A percentile compares a stretch with the other conserved stretches of the same genome.
Conservation (phyloP, 2,113 vertebrate genomes). For the Nibea coibor region DNA sequence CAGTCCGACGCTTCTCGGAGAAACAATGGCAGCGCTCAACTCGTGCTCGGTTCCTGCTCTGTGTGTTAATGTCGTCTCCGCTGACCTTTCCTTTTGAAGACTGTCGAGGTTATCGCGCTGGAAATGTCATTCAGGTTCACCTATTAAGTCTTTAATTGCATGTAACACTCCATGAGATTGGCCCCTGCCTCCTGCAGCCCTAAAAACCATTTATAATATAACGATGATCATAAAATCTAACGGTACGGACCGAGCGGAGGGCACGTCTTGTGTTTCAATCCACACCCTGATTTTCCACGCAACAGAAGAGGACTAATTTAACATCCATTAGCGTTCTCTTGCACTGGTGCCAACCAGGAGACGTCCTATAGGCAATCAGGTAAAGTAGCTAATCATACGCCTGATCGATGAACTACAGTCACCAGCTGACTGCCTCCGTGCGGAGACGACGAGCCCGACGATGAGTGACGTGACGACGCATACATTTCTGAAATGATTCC, state of each 20-base stretch:
- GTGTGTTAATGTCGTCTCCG: neutral
- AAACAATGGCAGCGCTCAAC: neutral
- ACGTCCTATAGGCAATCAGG: slow-evolving; percentile 24
- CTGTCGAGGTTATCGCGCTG: slow-evolving; percentile 20
- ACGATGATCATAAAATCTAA: slow-evolving; percentile 47
- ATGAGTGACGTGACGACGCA: neutral
- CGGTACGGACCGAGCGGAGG: neutral
- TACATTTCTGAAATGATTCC: neutral
- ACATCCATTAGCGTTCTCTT: slow-evolving; percentile 40
- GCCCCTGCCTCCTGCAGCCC: neutral
- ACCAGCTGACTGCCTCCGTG: neutral
- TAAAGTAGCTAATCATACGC: slow-evolving; percentile 38
- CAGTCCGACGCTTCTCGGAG: neutral
- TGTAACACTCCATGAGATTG: slow-evolving; percentile 5
- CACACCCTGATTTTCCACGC: slow-evolving; percentile 15
- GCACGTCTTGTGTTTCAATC: slow-evolving; percentile 26
- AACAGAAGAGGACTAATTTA: slow-evolving; percentile 15
- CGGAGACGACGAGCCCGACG: neutral
- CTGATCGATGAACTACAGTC: slow-evolving; percentile 29
- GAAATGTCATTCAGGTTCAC: slow-evolving; percentile 32
- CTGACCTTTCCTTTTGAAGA: slow-evolving; percentile 39
- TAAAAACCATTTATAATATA: slow-evolving; percentile 33
- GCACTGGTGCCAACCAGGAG: slow-evolving; percentile 2
- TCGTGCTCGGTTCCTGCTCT: slow-evolving; percentile 6
- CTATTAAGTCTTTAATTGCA: slow-evolving; percentile 47